Base-by-base conservation (phyloP, 1,140 invertebrate genomes). In the Danaus melanippus region DNA sequence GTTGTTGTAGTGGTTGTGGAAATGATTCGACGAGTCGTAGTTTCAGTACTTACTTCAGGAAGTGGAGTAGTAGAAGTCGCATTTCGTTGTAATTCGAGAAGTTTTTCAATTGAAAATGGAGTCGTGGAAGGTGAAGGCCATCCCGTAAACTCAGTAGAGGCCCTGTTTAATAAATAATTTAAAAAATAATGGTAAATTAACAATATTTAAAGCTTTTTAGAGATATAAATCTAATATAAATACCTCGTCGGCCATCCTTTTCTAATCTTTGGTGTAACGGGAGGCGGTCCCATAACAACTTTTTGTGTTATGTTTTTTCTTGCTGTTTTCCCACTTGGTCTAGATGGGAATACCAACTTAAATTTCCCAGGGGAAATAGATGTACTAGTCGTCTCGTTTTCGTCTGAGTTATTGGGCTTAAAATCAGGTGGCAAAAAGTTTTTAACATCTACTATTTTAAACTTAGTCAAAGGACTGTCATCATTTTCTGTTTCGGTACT, bases 61-160 rank as follows among this genome's bases (percentile, higher is more conserved):
- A 88, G 44, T 60, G 74, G 73, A 55, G 74, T 79, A 8, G 82
- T 82, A 11, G 90, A 88, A 0, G 91, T 89, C 0, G 91, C 90
- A 10, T 90, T 90, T 59, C 90, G 89, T 40, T 93, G 92, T n/a
- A 90, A 89, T 70, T 93, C 93, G 43, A 95, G 72, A 0, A 95
- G 80, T 74, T 94, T 94, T 71, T 95, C 93, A 44, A 95, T 93
- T 0, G 93, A 94, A 48, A 95, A 92, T 7, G 94, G 94, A 0
- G 93, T 95, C 0, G 94, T 95, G 1, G 93, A 93, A 5, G 92
- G 91, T 7, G 94, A 93, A 9, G 95, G 94, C 94, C 94, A 96
- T 11, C 94, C 95, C 9, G 94, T 95, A 68, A 96, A 96, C 76
- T 95, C 93, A 2, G 95, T 96, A 10, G 93, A 94, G 46, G 92